Evolutionary conservation across 2,797 vertebrate species (phyloP).

Genomic region (Darevskia mixta): DNA sequence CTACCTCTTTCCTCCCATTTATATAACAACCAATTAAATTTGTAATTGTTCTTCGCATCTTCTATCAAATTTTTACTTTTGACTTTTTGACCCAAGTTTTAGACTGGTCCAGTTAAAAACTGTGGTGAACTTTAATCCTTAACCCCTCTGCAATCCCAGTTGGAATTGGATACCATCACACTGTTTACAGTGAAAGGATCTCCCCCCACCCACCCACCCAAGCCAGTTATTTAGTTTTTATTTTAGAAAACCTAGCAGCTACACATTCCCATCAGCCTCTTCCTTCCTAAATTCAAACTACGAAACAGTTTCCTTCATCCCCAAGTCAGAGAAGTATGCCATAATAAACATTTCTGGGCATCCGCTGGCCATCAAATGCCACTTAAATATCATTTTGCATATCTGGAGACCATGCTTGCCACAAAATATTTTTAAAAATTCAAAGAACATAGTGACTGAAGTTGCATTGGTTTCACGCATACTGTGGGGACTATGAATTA

Average conservation of each 20-base stretch:
- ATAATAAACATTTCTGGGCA: neutral
- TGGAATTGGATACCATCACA: neutral
- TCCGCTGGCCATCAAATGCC: neutral
- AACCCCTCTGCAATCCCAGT: neutral
- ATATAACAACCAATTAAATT: too few relatives aligned
- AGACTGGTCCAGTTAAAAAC: too few relatives aligned
- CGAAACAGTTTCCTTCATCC: neutral
- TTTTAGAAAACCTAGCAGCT: too few relatives aligned
- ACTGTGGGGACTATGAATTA: constrained; percentile 48
- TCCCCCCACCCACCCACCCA: too few relatives aligned
- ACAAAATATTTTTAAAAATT: neutral
- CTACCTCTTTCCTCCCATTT: too few relatives aligned
- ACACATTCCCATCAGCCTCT: too few relatives aligned
- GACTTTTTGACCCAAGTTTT: too few relatives aligned
- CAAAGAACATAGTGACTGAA: constrained; percentile 16
- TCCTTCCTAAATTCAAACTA: neutral
- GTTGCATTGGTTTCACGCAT: constrained; percentile 15
- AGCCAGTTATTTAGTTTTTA: too few relatives aligned
- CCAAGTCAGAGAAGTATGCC: neutral
- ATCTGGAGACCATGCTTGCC: neutral
- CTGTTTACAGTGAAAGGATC: neutral
- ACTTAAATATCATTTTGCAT: constrained; percentile 17
- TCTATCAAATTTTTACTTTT: too few relatives aligned
- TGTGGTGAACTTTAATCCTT: neutral
- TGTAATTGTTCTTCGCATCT: too few relatives aligned